Conservation (phyloP, 2,888 invertebrate species). For the Anarsia innoxiella region DNA sequence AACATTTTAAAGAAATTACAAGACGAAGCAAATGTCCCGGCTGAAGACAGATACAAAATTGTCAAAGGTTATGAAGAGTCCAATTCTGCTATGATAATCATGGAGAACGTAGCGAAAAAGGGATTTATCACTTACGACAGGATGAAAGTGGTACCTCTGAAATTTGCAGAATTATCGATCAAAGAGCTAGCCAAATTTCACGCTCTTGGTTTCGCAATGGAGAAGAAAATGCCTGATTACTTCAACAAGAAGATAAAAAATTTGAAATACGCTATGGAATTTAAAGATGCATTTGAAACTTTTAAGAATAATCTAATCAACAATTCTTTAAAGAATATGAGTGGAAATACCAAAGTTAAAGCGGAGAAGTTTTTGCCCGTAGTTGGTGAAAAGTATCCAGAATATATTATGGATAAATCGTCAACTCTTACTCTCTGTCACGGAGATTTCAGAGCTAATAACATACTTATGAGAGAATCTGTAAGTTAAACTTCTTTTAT, state of each 20-base stretch:
- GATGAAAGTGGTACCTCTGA: constrained; percentile 32
- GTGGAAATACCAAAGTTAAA: constrained; percentile 15
- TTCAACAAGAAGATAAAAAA: constrained; percentile 29
- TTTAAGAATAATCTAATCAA: constrained; percentile 22
- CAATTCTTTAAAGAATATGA: not conserved
- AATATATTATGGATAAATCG: constrained; percentile 23
- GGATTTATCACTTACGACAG: constrained; percentile 33
- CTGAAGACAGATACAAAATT: constrained; percentile 30
- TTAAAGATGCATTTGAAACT: constrained; percentile 27
- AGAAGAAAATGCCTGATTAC: constrained; percentile 30
- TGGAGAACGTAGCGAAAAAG: constrained; percentile 39
- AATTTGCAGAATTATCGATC: constrained; percentile 36
- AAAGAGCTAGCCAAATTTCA: constrained; percentile 47
- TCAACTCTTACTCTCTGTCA: constrained; percentile 40
- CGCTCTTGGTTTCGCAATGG: constrained; percentile 34
- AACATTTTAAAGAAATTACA: constrained; percentile 35
- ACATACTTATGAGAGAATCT: constrained; percentile 37
- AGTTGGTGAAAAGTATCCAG: constrained; percentile 24
- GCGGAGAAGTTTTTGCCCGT: constrained; percentile 22
- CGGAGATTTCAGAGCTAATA: constrained; percentile 50
- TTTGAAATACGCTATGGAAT: constrained; percentile 19
- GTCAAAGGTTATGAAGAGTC: constrained; percentile 35
- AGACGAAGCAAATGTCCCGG: constrained; percentile 31
- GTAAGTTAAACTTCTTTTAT: constrained; percentile 30
- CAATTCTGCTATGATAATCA: constrained; percentile 29